phyloP scores from a whole-genome alignment of 2,888 invertebrate species.

The Drosophila testacea region DNA sequence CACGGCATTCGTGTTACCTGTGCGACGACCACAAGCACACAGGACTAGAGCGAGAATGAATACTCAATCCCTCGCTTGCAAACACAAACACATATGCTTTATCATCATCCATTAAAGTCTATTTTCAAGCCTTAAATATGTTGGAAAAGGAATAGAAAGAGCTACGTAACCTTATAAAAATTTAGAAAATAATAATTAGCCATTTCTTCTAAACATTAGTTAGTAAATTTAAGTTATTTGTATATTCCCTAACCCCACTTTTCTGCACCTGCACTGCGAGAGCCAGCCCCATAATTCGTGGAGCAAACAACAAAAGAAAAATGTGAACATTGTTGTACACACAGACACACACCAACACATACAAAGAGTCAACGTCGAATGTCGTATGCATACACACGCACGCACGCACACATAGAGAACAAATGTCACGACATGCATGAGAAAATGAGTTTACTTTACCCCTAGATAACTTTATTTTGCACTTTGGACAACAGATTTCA shows the following conservation, averaged over 20 bases:
- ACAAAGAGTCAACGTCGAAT: conserved; percentile 35
- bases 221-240: conserved; percentile 38
- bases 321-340: conserved; percentile 79
- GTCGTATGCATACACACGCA: conserved; percentile 46
- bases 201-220: background rate
- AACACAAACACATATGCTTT: conserved; percentile 17
- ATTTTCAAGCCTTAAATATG: conserved; percentile 26
- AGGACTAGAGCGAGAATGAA: conserved; percentile 47
- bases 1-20: conserved; percentile 64
- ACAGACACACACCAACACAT: conserved; percentile 48
- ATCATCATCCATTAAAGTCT: conserved; percentile 37
- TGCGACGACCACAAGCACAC: conserved; percentile 48
- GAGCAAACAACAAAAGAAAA: conserved; percentile 75
- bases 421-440: conserved; percentile 80
- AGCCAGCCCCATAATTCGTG: conserved; percentile 73
- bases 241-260: conserved; percentile 72
- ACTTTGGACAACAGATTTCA: conserved; percentile 34
- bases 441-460: conserved; percentile 56
- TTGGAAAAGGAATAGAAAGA: background rate
- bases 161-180: background rate
- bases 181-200: background rate
- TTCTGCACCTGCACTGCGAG: conserved; percentile 76
- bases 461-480: conserved; percentile 42
- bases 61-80: conserved; percentile 14
- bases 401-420: conserved; percentile 58